phyloP scores from a whole-genome alignment of 1,140 invertebrate species.

The Schlechtendalia chinensis region DNA sequence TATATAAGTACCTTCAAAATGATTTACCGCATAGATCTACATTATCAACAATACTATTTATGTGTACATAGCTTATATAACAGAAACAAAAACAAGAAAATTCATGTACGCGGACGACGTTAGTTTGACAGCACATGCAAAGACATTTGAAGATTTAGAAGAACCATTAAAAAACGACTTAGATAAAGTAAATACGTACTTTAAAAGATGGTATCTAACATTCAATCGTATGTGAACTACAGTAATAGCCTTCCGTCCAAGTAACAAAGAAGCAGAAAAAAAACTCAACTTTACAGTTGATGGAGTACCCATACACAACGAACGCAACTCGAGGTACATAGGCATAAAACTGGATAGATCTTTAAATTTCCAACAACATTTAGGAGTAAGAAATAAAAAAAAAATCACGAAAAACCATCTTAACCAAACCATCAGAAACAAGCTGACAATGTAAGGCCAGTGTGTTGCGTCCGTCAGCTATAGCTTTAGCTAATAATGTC shows the following conservation, averaged over 20 bases:
- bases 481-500: background rate
- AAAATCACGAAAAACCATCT: background rate
- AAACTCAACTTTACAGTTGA: background rate
- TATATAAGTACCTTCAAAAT: conserved; percentile 7
- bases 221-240: conserved; percentile 6
- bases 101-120: background rate
- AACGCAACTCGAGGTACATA: background rate
- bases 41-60: background rate
- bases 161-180: conserved; percentile 13
- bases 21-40: background rate
- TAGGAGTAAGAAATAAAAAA: background rate
- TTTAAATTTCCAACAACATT: background rate
- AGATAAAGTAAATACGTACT: conserved; percentile 10
- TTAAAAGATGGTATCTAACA: conserved; percentile 30
- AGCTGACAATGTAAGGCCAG: background rate
- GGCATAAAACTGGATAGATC: background rate
- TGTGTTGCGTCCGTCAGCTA: background rate
- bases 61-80: background rate
- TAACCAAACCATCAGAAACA: background rate
- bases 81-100: too few relatives aligned
- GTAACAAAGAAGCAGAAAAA: background rate
- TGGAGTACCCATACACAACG: background rate
- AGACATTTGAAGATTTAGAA: conserved; percentile 4
- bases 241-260: background rate
- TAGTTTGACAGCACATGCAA: background rate